Conservation (phyloP, 1,140 invertebrate species). For the Apis florea region DNA sequence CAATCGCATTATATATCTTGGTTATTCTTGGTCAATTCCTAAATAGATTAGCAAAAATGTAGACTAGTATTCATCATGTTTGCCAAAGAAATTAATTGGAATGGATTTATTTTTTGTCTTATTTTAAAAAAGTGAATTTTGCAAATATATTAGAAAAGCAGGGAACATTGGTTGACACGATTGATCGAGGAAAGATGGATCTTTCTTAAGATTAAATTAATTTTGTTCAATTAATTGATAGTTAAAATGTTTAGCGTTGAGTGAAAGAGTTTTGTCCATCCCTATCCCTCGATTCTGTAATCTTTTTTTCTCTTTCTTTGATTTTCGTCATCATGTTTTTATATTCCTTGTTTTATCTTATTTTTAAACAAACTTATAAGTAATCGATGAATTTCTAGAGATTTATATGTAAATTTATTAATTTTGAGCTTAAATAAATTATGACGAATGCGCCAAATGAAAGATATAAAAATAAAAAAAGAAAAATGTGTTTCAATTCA, state of each 20-base stretch:
- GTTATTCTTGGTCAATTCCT: not conserved
- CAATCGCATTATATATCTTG: not conserved
- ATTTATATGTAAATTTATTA: not conserved
- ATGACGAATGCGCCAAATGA: accelerated
- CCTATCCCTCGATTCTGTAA: slow-evolving; percentile 7
- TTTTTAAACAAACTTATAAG: not conserved
- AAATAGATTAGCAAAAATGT: not conserved
- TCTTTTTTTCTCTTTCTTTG: slow-evolving; percentile 1
- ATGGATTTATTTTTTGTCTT: not conserved
- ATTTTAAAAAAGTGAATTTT: not conserved
- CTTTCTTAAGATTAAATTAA: slow-evolving; percentile 75
- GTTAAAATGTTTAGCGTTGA: slow-evolving; percentile 74
- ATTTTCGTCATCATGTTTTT: not conserved
- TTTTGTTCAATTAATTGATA: slow-evolving; percentile 74
- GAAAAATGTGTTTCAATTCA: not conserved
- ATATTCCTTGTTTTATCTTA: not conserved
- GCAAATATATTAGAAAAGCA: not conserved
- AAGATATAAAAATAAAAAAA: accelerated
- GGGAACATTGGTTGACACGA: not conserved
- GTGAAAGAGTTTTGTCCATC: slow-evolving; percentile 66
- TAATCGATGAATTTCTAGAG: not conserved
- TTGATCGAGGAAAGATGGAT: slow-evolving; percentile 44
- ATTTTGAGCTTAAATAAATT: not conserved
- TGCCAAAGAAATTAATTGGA: not conserved
- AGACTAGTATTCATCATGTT: not conserved